phyloP scores from a whole-genome alignment of 1,140 invertebrate genomes.

The Drosophila orosa region DNA sequence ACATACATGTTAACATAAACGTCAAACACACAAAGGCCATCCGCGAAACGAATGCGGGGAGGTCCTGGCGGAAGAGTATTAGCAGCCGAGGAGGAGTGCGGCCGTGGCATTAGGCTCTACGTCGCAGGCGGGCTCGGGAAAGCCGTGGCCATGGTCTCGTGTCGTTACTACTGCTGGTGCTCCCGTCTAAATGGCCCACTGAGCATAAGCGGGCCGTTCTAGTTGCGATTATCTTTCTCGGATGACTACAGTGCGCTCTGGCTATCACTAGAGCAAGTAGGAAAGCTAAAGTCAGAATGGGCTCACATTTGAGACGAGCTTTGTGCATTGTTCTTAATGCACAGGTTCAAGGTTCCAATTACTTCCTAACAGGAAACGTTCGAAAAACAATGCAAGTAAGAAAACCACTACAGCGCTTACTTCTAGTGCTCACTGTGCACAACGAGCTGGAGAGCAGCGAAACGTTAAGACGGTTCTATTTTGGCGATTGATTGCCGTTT shows the following conservation, averaged over 20 bases:
- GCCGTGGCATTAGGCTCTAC: slow-evolving; percentile 39
- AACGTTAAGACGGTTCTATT: slow-evolving; percentile 77
- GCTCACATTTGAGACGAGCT: background rate
- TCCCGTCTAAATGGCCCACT: slow-evolving; percentile 51
- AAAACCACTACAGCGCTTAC: background rate
- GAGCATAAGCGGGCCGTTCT: slow-evolving; percentile 73
- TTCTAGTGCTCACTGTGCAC: slow-evolving; percentile 25
- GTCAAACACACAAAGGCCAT: slow-evolving; percentile 77
- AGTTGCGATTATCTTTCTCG: slow-evolving; percentile 68
- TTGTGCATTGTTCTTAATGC: background rate
- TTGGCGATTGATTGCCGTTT: slow-evolving; percentile 79
- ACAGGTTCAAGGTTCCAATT: background rate
- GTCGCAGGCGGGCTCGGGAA: slow-evolving; percentile 5
- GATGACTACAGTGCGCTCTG: slow-evolving; percentile 10
- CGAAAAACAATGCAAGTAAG: background rate
- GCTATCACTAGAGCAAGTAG: background rate
- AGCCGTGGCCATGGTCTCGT: slow-evolving; percentile 41
- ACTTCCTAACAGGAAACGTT: background rate
- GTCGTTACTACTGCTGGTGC: slow-evolving; percentile 12
- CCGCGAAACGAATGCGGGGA: slow-evolving; percentile 15
- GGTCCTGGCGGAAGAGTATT: slow-evolving; percentile 23
- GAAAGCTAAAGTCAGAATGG: background rate
- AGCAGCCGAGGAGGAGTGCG: slow-evolving; percentile 33
- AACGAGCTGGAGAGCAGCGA: slow-evolving; percentile 40
- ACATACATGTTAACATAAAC: slow-evolving; percentile 82